Base-by-base conservation (phyloP, 2,888 invertebrate genomes). In the Bursaphelenchus okinawaensis region DNA sequence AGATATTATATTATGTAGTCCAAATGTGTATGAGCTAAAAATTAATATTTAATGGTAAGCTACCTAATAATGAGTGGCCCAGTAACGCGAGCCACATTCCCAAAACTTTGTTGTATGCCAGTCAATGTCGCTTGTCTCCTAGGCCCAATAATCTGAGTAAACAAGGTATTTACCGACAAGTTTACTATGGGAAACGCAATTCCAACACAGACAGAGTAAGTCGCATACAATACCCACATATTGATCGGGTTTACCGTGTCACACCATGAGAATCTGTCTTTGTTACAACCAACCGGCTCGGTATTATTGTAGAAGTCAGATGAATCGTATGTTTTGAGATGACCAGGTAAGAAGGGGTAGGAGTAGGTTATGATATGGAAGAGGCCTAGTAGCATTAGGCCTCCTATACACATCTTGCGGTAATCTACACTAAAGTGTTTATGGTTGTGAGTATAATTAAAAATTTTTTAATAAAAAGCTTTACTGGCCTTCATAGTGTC, bases 141-240 rank as follows among this genome's bases (percentile, higher is more conserved):
- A n/a, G 83, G 82, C 51, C 83, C 84, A 0, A 84, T 75, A n/a
- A 84, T 76, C 22, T 62, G 57, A 8, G 66, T 69, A 24, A 69
- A 40, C 1, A 66, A 9, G n/a, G 66, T 66, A 61, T 81, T 83
- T 9, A 81, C 76, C 68, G 83, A 79, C 7, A 84, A 79, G 66
- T 83, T 83, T 63, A 81, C 78, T 19, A 76, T 70, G 0, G 83
- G 80, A 63, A 83, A 84, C 0, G 83, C 83, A 20, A 55, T 22
- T 7, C 68, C 68, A 28, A 83, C 66, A 16, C 76, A 62, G 3
- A 80, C 77, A 0, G 80, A 81, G 8, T 80, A 64, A n/a, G 67
- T 50, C 24, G 55, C 52, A 29, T 22, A 71, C n/a, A 70, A 68
- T 20, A 68, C 31, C 54, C 57, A 68, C 6, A 70, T 52, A 55